Conservation (phyloP, 2,888 invertebrate species). For the Hydropsyche betteni region DNA sequence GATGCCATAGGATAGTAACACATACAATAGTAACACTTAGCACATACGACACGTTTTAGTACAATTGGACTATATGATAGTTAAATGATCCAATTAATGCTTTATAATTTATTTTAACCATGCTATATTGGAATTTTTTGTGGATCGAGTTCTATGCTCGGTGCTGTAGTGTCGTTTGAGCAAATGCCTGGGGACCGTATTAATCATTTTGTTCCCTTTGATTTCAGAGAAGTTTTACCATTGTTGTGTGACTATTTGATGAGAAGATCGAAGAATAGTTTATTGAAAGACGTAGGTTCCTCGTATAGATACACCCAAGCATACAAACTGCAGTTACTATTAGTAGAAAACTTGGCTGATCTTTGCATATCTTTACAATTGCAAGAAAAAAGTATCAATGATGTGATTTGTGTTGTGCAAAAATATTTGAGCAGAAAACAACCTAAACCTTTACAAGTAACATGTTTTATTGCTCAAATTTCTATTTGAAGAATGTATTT, state of each 20-base stretch:
- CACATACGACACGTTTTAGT: no score
- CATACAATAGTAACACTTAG: no score
- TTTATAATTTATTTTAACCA: no score
- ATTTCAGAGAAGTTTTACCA: slow-evolving; percentile 74
- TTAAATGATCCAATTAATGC: no score
- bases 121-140: no score
- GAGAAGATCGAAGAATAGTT: slow-evolving; percentile 66
- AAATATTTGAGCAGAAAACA: slow-evolving; percentile 70
- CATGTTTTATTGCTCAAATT: not conserved
- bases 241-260: slow-evolving; percentile 66
- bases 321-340: slow-evolving; percentile 66
- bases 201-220: slow-evolving; percentile 33
- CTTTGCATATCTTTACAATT: slow-evolving; percentile 63
- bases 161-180: no score
- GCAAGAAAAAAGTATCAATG: slow-evolving; percentile 59
- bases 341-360: slow-evolving; percentile 63
- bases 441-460: slow-evolving; percentile 70
- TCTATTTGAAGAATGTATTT: slow-evolving; percentile 43
- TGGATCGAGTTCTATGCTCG: no score
- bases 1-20: no score
- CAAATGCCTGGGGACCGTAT: no score
- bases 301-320: slow-evolving; percentile 68
- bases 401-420: slow-evolving; percentile 60
- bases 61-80: no score
- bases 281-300: slow-evolving; percentile 66